phyloP scores from a whole-genome alignment of 1,140 invertebrate species.

The Pogonomyrmex californicus region DNA sequence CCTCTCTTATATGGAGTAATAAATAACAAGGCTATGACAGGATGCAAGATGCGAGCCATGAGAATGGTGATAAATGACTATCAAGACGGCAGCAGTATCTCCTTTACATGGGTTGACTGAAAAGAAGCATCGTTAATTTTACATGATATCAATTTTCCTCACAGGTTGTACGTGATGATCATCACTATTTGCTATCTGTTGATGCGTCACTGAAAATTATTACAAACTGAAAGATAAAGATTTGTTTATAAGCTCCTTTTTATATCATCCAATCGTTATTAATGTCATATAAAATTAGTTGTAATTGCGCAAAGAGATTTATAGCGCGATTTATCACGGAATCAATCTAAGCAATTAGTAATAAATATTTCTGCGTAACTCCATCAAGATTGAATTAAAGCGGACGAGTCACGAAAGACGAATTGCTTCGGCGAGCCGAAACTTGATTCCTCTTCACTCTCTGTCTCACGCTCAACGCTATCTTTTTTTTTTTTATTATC shows the following conservation, averaged over 20 bases:
- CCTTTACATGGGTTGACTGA: background rate
- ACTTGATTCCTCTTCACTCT: slow-evolving; percentile 67
- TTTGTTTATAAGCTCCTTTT: background rate
- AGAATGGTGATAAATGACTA: slow-evolving; percentile 70
- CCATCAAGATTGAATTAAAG: slow-evolving; percentile 40
- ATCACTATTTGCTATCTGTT: background rate
- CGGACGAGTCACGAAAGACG: slow-evolving; percentile 56
- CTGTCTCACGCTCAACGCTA: slow-evolving; percentile 50
- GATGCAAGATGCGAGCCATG: slow-evolving; percentile 39
- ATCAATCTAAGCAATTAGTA: slow-evolving; percentile 48
- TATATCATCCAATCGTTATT: slow-evolving; percentile 6
- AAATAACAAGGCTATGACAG: slow-evolving; percentile 67
- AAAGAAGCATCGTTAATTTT: slow-evolving; percentile 56
- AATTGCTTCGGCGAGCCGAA: slow-evolving; percentile 45
- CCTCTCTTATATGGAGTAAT: slow-evolving; percentile 51
- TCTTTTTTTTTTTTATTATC: slow-evolving; percentile 72
- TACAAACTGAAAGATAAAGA: background rate
- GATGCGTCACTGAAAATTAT: slow-evolving; percentile 24
- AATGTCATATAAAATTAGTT: slow-evolving; percentile 40
- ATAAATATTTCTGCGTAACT: slow-evolving; percentile 13
- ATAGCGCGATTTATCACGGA: slow-evolving; percentile 14
- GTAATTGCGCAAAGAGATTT: slow-evolving; percentile 12
- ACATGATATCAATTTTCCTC: slow-evolving; percentile 50
- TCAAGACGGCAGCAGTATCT: slow-evolving; percentile 54
- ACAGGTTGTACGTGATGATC: slow-evolving; percentile 33